Base-by-base conservation (phyloP, 2,113 vertebrate genomes). In the Euleptes europaea region DNA sequence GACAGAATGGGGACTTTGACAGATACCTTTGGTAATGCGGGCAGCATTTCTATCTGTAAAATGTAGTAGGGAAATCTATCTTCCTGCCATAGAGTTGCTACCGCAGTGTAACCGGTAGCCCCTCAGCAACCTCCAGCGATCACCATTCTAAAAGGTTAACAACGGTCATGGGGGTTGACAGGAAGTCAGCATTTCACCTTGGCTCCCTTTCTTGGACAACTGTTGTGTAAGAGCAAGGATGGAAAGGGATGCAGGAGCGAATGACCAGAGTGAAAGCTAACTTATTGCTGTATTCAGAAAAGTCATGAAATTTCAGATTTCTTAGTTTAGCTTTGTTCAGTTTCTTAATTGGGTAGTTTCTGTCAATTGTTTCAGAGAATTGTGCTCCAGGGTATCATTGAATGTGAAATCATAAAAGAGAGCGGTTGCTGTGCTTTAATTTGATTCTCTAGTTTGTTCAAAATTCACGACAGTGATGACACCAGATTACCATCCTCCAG, bases 31-130 rank as follows among this genome's bases (percentile, higher is more conserved):
- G 4, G 82, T 65, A 82, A 74, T 26, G 31, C 70, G 11, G 0
- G 66, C 33, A 84, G 69, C n/a, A 1, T 71, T 83, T 91, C 90
- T 75, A 11, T 84, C 92, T 67, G 19, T 19, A 54, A 72, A 5
- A 11, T 82, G 49, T 40, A 26, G 2, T 1, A 1, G 69, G 49
- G 76, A 89, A 84, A 92, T 88, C 88, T 54, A 42, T 89, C 94
- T 90, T 88, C 65, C 67, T 44, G 10, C 54, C 21, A 1, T 1
- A 0, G 8, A 0, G 35, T 63, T 75, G 78, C 12, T 21, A 3
- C 9, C 1, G 54, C 26, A 2, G 71, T 23, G 77, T 26, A 40
- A 26, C 0, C 1, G 12, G 63, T 72, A 71, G 42, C 69, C 85
- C 85, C 78, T 79, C 0, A 2, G 86, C 85, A 89, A 75, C 76